phyloP scores from a whole-genome alignment of 2,888 invertebrate species.

The Mesorhabditis sp. region DNA sequence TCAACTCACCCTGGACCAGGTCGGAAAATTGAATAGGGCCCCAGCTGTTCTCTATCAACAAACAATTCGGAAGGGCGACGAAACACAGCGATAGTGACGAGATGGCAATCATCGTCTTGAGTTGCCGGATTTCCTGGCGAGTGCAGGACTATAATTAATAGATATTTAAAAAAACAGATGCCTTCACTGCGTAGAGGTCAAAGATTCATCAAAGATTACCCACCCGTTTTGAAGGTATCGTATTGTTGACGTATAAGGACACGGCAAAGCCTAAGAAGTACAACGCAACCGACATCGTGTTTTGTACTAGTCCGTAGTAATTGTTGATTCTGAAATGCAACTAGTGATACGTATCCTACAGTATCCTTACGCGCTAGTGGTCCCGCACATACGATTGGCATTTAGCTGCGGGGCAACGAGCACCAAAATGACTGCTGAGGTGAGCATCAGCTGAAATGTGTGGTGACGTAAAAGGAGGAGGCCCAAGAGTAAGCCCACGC shows the following conservation, averaged over 20 bases:
- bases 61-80: not conserved
- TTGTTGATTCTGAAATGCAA: not conserved
- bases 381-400: not conserved
- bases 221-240: not conserved
- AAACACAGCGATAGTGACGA: not conserved
- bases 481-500: too few relatives aligned
- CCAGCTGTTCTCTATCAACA: not conserved
- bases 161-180: not conserved
- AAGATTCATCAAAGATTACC: not conserved
- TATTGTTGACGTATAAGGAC: not conserved
- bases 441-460: slow-evolving; percentile 1
- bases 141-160: not conserved
- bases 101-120: not conserved
- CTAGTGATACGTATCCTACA: not conserved
- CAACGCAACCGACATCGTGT: not conserved
- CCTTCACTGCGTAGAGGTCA: not conserved
- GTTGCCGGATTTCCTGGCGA: not conserved
- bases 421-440: not conserved
- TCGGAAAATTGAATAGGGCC: not conserved
- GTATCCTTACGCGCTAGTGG: not conserved
- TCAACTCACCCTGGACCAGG: not conserved
- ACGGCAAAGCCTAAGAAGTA: not conserved
- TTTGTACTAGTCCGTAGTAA: not conserved
- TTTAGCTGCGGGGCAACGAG: not conserved
- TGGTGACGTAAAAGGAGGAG: too few relatives aligned